Evolutionary conservation across 2,888 invertebrate species (phyloP).

Genomic region (Agrotis ipsilon): DNA sequence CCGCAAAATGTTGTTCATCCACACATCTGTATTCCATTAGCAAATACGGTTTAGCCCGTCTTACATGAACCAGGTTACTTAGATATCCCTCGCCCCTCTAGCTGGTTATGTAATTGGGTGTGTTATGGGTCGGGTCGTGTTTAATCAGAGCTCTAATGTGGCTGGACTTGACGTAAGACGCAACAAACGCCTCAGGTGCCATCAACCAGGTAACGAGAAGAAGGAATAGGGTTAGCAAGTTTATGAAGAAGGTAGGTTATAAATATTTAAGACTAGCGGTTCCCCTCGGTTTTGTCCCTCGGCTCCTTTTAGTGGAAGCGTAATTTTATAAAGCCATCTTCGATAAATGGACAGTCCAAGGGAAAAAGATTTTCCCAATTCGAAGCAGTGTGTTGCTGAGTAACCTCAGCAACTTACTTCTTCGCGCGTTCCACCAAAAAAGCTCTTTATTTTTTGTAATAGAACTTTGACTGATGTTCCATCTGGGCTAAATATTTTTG

Average conservation of each 20-base stretch:
- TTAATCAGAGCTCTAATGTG: conserved; percentile 83
- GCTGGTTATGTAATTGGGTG: conserved; percentile 73
- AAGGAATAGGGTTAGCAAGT: conserved; percentile 72
- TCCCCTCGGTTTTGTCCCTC: too few species aligned
- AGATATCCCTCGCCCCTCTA: conserved; percentile 69
- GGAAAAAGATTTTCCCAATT: too few species aligned
- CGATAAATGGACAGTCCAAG: too few species aligned
- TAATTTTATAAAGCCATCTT: too few species aligned
- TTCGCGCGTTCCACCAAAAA: too few species aligned
- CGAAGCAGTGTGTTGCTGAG: too few species aligned
- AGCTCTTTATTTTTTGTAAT: too few species aligned
- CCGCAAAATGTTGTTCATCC: conserved; percentile 85
- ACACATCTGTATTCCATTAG: conserved; percentile 89
- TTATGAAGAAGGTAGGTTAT: not conserved
- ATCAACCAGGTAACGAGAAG: conserved; percentile 82
- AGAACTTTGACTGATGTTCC: too few species aligned
- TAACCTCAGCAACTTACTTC: too few species aligned
- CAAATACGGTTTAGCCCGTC: conserved; percentile 85
- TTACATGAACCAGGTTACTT: conserved; percentile 73
- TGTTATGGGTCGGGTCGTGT: conserved; percentile 75
- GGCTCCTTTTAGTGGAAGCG: too few species aligned
- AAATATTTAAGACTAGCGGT: too few species aligned
- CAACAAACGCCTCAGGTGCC: conserved; percentile 88
- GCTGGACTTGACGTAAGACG: conserved; percentile 83
- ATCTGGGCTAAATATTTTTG: not conserved